phyloP scores from a whole-genome alignment of 2,888 invertebrate genomes.

The Lasioglossum zephyrum region DNA sequence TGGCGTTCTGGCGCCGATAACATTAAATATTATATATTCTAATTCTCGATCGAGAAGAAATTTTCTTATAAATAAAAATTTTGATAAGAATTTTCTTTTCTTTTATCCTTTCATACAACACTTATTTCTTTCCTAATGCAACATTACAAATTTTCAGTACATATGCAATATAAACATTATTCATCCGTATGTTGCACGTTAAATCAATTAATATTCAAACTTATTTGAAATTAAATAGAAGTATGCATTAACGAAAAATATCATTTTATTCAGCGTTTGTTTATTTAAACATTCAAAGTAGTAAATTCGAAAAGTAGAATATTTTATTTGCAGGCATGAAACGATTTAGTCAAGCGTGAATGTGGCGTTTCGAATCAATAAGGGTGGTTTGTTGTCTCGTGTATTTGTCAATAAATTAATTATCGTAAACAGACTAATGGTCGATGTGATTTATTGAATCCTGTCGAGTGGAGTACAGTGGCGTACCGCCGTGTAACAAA shows the following conservation, averaged over 20 bases:
- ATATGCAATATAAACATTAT: not conserved
- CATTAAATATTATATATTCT: too few relatives aligned
- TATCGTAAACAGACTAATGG: not conserved
- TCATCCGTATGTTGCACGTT: not conserved
- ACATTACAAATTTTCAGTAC: not conserved
- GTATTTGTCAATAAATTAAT: not conserved
- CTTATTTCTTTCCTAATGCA: not conserved
- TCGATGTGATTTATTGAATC: constrained; percentile 7
- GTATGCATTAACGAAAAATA: not conserved
- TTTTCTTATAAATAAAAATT: too few relatives aligned
- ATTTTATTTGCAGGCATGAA: not conserved
- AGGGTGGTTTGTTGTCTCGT: not conserved
- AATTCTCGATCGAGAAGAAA: too few relatives aligned
- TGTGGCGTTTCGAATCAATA: not conserved
- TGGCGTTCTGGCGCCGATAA: too few relatives aligned
- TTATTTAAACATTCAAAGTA: not conserved
- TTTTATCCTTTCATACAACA: not conserved
- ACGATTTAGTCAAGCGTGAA: not conserved
- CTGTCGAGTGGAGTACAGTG: not conserved
- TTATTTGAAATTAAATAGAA: not conserved
- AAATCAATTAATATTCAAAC: not conserved
- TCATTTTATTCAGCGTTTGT: not conserved
- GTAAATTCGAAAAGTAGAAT: not conserved
- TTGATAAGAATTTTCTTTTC: not conserved
- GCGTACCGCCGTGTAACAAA: not conserved